Evolutionary conservation across 2,113 vertebrate species (phyloP).

Genomic region (Corythaeola cristata): DNA sequence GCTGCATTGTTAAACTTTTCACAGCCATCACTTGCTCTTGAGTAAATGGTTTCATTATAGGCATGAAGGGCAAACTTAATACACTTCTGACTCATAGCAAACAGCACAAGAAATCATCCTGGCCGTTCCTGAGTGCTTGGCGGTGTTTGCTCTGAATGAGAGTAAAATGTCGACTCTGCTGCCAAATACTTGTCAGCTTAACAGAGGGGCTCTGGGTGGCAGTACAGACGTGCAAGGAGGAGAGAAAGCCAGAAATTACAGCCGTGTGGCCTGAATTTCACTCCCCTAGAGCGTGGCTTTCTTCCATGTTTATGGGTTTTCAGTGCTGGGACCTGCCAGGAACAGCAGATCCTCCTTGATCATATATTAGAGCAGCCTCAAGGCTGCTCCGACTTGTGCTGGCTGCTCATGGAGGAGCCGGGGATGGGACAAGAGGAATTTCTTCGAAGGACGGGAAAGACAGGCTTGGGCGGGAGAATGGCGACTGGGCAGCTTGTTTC

Average conservation of each 20-base stretch:
- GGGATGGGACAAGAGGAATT: not conserved
- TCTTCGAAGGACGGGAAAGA: accelerated
- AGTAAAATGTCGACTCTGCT: not conserved
- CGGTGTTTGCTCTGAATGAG: not conserved
- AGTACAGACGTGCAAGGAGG: not conserved
- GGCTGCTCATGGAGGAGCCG: not conserved
- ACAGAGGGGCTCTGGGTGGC: not conserved
- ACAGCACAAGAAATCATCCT: not conserved
- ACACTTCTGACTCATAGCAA: slow-evolving; percentile 17
- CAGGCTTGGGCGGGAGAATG: not conserved
- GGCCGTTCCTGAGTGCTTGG: not conserved
- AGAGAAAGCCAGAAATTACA: not conserved
- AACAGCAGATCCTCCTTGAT: not conserved
- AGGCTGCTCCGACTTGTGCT: not conserved
- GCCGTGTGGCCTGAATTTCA: not conserved
- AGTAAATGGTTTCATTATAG: slow-evolving; percentile 61
- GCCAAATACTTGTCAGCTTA: not conserved
- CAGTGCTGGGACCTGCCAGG: not conserved
- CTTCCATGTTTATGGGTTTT: not conserved
- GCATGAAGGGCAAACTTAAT: slow-evolving; percentile 57
- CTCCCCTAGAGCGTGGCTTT: not conserved
- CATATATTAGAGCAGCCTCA: not conserved
- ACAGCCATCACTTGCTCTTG: not conserved
- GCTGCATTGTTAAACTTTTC: not conserved
- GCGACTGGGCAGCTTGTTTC: not conserved